Evolutionary conservation across 1,140 invertebrate species (phyloP).

Genomic region (Anastatus disparis): DNA sequence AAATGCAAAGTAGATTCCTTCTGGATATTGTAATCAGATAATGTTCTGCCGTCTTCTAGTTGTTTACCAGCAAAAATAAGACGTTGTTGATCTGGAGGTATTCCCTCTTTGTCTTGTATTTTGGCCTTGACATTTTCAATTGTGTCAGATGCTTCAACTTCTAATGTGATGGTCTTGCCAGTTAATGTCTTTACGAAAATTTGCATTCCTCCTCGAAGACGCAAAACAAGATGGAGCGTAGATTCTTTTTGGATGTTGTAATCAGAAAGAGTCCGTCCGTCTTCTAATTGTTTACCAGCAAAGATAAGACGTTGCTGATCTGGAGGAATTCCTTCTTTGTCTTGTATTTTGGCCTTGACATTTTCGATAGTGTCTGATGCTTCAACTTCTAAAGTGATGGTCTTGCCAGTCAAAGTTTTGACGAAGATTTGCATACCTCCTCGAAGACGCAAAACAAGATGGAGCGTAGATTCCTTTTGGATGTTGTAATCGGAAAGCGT

Average conservation of each 20-base stretch:
- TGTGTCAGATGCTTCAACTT: no score
- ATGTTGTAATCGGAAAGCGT: constrained; percentile 85
- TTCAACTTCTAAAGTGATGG: constrained; percentile 19
- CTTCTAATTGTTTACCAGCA: constrained; percentile 77
- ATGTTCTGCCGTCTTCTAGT: constrained; percentile 83
- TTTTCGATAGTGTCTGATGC: no score
- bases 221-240: constrained; percentile 75
- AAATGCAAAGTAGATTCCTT: no score
- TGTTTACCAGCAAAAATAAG: constrained; percentile 85
- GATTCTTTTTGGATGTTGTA: constrained; percentile 75
- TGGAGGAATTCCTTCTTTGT: no score
- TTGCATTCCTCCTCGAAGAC: no score
- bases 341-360: no score
- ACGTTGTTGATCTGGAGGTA: no score
- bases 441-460: constrained; percentile 77
- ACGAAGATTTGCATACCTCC: no score
- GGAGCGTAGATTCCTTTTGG: constrained; percentile 83
- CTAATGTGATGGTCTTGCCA: constrained; percentile 75
- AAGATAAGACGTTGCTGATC: constrained; percentile 77
- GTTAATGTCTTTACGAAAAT: no score
- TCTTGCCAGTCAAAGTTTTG: constrained; percentile 29
- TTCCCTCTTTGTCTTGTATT: no score
- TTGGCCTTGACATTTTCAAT: no score
- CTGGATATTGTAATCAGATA: no score
- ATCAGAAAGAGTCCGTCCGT: constrained; percentile 78